Conservation (phyloP, 2,888 invertebrate genomes). For the Sinopyrophorus schimmeli region DNA sequence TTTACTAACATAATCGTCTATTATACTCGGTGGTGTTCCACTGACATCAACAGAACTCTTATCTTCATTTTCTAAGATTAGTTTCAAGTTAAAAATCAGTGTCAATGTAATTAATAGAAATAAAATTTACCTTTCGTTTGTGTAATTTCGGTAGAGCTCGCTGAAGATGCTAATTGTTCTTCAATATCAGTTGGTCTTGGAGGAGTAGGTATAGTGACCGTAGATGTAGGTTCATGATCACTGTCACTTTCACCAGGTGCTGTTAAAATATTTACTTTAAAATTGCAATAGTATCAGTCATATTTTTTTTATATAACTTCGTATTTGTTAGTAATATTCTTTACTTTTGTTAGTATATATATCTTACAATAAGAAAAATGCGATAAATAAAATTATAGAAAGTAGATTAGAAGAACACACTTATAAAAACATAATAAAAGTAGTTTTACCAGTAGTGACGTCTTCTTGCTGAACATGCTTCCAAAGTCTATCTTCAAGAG, state of each 20-base stretch:
- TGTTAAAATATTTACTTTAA: slow-evolving; percentile 1
- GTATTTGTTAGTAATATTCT: not conserved
- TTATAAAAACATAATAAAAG: not conserved
- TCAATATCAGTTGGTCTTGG: slow-evolving; percentile 51
- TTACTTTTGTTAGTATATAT: not conserved
- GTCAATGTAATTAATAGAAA: not conserved
- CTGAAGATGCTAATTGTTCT: slow-evolving; percentile 34
- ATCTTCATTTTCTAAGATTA: slow-evolving; percentile 11
- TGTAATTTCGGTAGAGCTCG: slow-evolving; percentile 11
- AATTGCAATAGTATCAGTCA: not conserved
- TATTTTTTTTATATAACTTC: not conserved
- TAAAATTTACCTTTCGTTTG: slow-evolving; percentile 4
- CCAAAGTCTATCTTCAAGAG: slow-evolving; percentile 60
- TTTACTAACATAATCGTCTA: slow-evolving; percentile 35
- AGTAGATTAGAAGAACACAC: slow-evolving; percentile 2
- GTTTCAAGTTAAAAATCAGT: no score
- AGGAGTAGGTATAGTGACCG: slow-evolving; percentile 69
- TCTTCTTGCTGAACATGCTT: slow-evolving; percentile 57
- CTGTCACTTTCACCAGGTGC: slow-evolving; percentile 61
- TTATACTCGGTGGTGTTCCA: not conserved
- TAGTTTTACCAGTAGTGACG: slow-evolving; percentile 45
- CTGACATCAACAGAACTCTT: not conserved
- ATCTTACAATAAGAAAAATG: not conserved
- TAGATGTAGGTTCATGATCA: slow-evolving; percentile 81
- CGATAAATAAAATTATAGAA: not conserved